Evolutionary conservation across 2,888 invertebrate species (phyloP), one percentile per base, ranked within the genome.

Genomic region (Netelia melanura): DNA sequence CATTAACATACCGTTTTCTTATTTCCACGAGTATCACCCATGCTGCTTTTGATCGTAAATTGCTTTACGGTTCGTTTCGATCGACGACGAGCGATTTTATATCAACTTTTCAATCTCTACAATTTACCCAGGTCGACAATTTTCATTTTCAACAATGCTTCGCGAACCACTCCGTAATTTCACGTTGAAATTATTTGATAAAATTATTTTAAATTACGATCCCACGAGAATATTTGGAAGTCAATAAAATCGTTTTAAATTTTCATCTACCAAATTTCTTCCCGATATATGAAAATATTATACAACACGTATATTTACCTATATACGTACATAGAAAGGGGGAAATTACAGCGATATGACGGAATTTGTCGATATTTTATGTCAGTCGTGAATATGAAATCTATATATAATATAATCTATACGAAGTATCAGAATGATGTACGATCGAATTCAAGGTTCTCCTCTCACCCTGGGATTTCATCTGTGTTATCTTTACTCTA

Each of bases 1-100:
- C 67, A 70, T 83, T 78, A 83, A 62, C 72, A 67, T 78, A 52
- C 52, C 52, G 52, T 78, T 70, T 70, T n/a, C 17, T n/a, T 62
- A 70, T 70, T 52, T 78, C 56, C 72, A 58, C 58, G 48, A 62
- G 17, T 61, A 74, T 48, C 61, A 23, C 8, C 30, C 9, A 17
- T 30, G n/a, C 80, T 70, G 14, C 25, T 78, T 67, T 74, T 44
- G 17, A 48, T 48, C 17, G 65, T 48, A 52, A 71, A 82, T 82
- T 77, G 52, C 52, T 67, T 21, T 48, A 1, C 17, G 62, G 44
- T 38, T 21, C 56, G 52, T 77, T 64, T 65, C 65, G 44, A n/a
- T 77, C 58, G 65, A 58, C 23, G 48, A 58, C 58, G 11, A 23
- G 43, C 58, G 43, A 58, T 11, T 38, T 21, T 71, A 14, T 58